phyloP scores from a whole-genome alignment of 92 coral and sea anemone genomes.

The Phymanthus crucifer region DNA sequence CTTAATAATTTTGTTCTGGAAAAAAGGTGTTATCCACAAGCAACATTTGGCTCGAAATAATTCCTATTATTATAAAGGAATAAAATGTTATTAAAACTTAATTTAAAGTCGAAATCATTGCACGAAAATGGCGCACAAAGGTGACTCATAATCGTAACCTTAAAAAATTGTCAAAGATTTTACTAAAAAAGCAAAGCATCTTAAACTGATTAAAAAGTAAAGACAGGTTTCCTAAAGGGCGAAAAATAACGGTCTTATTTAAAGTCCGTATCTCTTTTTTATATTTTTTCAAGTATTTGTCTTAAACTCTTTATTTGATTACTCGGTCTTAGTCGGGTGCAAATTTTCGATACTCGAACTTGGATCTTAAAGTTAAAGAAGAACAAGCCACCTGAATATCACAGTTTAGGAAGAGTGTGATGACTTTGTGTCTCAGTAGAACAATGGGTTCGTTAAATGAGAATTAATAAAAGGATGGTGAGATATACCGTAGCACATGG shows the following conservation, averaged over 20 bases:
- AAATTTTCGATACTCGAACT: not conserved
- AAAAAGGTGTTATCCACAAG: constrained; percentile 10
- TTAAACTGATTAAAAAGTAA: too few relatives aligned
- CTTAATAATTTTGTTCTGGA: not conserved
- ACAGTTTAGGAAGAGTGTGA: not conserved
- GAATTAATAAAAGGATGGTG: not conserved
- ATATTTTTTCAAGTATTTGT: not conserved
- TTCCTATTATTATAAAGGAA: not conserved
- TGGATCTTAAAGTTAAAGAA: not conserved
- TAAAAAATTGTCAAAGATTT: too few relatives aligned
- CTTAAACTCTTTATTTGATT: not conserved
- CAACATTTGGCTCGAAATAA: not conserved
- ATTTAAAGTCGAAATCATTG: not conserved
- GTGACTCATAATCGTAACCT: too few relatives aligned
- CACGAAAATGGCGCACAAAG: not conserved
- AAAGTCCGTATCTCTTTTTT: not conserved
- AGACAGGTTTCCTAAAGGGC: too few relatives aligned
- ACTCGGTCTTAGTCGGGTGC: too few relatives aligned
- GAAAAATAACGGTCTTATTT: too few relatives aligned
- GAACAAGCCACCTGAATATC: not conserved
- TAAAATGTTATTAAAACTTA: not conserved
- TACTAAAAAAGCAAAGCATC: too few relatives aligned
- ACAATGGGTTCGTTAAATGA: not conserved
- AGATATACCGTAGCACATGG: not conserved
- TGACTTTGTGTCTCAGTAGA: not conserved